A percentile compares a stretch with the other conserved stretches of the same genome.
Conservation (phyloP, 1,140 invertebrate species). For the Drosophila repleta region DNA sequence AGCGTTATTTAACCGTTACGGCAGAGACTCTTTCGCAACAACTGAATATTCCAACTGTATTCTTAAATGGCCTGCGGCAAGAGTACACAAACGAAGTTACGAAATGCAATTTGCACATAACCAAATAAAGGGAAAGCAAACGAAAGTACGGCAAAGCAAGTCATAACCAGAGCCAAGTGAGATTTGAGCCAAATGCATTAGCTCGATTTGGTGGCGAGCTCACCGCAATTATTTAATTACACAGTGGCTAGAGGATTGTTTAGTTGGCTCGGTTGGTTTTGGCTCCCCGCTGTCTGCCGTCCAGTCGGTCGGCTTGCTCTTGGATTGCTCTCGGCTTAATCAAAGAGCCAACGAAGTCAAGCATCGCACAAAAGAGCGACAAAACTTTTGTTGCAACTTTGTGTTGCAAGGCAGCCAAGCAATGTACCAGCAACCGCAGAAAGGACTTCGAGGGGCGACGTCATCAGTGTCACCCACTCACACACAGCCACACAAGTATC, state of each 20-base stretch:
- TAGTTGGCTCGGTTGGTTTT: not conserved
- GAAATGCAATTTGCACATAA: constrained; percentile 67
- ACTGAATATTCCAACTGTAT: constrained; percentile 14
- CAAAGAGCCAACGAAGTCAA: constrained; percentile 68
- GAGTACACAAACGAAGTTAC: constrained; percentile 61
- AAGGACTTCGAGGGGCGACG: constrained; percentile 17
- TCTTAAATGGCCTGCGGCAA: constrained; percentile 40
- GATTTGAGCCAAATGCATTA: constrained; percentile 68
- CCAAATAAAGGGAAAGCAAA: constrained; percentile 46
- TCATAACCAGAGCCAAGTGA: constrained; percentile 44
- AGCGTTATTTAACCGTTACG: not conserved
- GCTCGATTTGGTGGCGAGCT: constrained; percentile 69
- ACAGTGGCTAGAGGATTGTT: constrained; percentile 34
- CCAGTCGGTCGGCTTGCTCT: not conserved
- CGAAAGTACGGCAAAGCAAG: constrained; percentile 33
- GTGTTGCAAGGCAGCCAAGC: constrained; percentile 52
- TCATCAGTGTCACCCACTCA: constrained; percentile 34
- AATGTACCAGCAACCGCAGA: constrained; percentile 50
- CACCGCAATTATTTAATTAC: constrained; percentile 79
- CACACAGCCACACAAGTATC: not conserved
- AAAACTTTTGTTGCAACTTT: constrained; percentile 76
- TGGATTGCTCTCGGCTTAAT: constrained; percentile 55
- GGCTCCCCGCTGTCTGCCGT: constrained; percentile 17
- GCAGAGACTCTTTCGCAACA: constrained; percentile 5
- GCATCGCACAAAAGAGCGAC: constrained; percentile 56